Base-by-base conservation (phyloP, 1,140 invertebrate genomes). In the Ceratoteleas bidentatus region DNA sequence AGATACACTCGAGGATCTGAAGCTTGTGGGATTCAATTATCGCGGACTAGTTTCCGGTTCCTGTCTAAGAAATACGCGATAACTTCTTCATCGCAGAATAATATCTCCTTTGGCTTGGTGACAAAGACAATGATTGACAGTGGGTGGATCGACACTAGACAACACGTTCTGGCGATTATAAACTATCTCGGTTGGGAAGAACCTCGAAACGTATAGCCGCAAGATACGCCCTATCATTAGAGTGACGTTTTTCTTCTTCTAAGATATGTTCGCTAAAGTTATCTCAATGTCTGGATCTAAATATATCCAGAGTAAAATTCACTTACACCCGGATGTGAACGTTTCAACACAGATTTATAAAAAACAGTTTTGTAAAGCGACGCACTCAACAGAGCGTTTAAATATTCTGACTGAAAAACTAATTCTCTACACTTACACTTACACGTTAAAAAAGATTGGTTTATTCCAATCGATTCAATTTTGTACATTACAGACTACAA, bases 51-150 rank as follows among this genome's bases (percentile, higher is more conserved):
- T 88, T 88, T 90, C 89, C 89, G 87, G 89, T 90, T 90, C 88
- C 89, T 89, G 88, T 83, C 76, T 84, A 89, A 90, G 88, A 86
- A 87, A 85, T 60, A 77, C 78, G 88, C 85, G 89, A 90, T 90
- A 90, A 88, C 87, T 80, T 53, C 58, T 89, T 70, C 11, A 38
- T 47, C 50, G 40, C 45, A 64, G 66, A 76, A 82, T 69, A 75
- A 70, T 87, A 56, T 76, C 75, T 81, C 15, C 77, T 74, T 72
- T 68, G 47, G 54, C 38, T 50, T 81, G 75, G 34, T 57, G 64
- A 81, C 66, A 69, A 86, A 86, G 85, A 85, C 72, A 82, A 58
- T 60, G 83, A 83, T 68, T 58, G 75, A 81, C 56, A 83, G 73
- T 83, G 81, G 81, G 79, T 70, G 69, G 68, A 66, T 68, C 76